Evolutionary conservation across 1,140 invertebrate genomes (phyloP).

Genomic region (Diuraphis noxia): DNA sequence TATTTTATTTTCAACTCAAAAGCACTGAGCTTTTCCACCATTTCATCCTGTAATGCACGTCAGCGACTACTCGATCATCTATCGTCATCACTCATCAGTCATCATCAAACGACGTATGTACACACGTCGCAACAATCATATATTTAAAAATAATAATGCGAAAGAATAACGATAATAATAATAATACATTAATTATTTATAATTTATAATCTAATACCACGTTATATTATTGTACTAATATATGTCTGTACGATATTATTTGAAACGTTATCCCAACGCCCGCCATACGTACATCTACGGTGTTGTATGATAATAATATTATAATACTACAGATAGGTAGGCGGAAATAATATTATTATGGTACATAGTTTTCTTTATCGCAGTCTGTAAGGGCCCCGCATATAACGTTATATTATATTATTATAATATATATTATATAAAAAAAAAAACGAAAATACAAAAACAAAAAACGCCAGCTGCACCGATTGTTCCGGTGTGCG

Average conservation of each 20-base stretch:
- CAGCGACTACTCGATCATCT: neutral
- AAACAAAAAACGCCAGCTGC: conserved; percentile 42
- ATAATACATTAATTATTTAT: too few species aligned
- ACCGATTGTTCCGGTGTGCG: conserved; percentile 50
- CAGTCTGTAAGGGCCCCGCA: conserved; percentile 41
- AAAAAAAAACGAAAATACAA: neutral
- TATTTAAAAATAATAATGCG: neutral
- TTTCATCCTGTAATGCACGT: neutral
- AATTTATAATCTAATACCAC: neutral
- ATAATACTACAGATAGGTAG: neutral
- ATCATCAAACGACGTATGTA: neutral
- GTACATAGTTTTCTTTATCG: conserved; percentile 35
- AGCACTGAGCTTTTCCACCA: neutral
- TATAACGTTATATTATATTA: neutral
- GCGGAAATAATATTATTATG: neutral
- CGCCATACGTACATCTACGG: too few species aligned
- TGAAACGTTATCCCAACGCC: neutral
- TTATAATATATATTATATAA: neutral
- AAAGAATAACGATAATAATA: neutral
- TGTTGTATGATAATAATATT: neutral
- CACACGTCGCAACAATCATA: neutral
- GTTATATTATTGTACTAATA: neutral
- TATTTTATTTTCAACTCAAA: too few species aligned
- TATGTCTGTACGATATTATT: neutral
- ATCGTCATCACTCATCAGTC: neutral